Evolutionary conservation across 1,140 invertebrate genomes (phyloP).

Genomic region (Neoseiulus cucumeris): DNA sequence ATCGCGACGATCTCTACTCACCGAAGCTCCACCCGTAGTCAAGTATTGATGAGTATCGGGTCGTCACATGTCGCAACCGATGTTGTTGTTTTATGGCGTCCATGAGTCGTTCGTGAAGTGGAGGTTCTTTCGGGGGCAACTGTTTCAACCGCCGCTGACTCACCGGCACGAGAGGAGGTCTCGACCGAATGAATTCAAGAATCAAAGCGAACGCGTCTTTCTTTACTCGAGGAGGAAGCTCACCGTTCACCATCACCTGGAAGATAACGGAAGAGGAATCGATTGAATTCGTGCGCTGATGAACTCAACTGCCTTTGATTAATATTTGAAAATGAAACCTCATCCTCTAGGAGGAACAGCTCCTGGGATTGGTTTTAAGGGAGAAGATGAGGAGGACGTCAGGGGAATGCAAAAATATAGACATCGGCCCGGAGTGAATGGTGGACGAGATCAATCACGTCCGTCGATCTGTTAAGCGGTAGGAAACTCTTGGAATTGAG

Average conservation of each 20-base stretch:
- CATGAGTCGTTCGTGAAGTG: conserved; percentile 62
- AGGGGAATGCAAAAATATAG: too few species aligned
- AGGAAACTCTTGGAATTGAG: too few species aligned
- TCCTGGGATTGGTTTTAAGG: too few species aligned
- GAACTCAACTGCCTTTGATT: too few species aligned
- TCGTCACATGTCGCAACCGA: conserved; percentile 17
- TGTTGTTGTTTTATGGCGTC: conserved; percentile 63
- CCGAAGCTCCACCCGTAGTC: conserved; percentile 13
- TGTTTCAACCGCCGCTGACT: conserved; percentile 51
- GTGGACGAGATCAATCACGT: too few species aligned
- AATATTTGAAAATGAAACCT: too few species aligned
- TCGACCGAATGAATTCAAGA: conserved; percentile 81
- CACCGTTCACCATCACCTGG: conserved; percentile 41
- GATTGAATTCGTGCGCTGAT: not conserved
- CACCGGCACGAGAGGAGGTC: conserved; percentile 79
- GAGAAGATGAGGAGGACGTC: too few species aligned
- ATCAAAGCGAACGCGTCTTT: conserved; percentile 87
- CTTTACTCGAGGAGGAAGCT: conserved; percentile 56
- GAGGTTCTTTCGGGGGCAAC: conserved; percentile 41
- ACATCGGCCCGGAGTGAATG: too few species aligned
- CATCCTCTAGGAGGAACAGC: too few species aligned
- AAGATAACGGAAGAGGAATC: too few species aligned
- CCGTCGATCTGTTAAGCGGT: too few species aligned
- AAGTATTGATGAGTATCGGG: not conserved
- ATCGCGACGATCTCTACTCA: conserved; percentile 15